Conservation (phyloP, 1,140 invertebrate genomes). For the Drosophila sulfurigaster region DNA sequence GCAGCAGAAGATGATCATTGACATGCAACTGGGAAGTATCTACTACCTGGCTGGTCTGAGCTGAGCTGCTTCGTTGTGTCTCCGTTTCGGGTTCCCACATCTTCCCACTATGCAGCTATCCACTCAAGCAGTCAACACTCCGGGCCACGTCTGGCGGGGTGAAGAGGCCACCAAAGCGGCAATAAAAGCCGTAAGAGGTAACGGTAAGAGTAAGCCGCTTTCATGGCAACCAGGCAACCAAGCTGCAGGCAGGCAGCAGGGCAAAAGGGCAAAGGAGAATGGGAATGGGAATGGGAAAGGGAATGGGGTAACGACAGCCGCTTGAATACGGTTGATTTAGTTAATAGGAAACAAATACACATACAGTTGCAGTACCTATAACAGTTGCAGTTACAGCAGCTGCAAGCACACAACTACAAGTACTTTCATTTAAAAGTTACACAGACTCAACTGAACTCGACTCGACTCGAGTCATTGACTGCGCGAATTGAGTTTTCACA, state of each 20-base stretch:
- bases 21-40: conserved; percentile 57
- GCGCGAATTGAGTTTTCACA: conserved; percentile 32
- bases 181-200: conserved; percentile 48
- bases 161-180: conserved; percentile 18
- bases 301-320: conserved; percentile 41
- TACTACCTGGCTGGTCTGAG: conserved; percentile 23
- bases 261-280: neutral
- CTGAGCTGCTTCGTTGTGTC: neutral
- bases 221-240: conserved; percentile 11
- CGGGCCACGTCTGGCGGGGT: conserved; percentile 32
- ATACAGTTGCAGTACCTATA: neutral
- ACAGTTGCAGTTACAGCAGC: neutral
- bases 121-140: conserved; percentile 54
- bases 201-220: conserved; percentile 57
- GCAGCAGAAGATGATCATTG: conserved; percentile 50
- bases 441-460: neutral
- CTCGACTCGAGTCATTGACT: conserved; percentile 51
- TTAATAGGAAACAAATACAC: conserved; percentile 74
- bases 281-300: too few relatives aligned
- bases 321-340: conserved; percentile 73
- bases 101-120: conserved; percentile 26
- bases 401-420: neutral
- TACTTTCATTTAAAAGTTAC: neutral
- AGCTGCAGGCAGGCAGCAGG: conserved; percentile 1
- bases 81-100: conserved; percentile 1